Conservation (phyloP, 1,140 invertebrate species). For the Protaetia brevitarsis region DNA sequence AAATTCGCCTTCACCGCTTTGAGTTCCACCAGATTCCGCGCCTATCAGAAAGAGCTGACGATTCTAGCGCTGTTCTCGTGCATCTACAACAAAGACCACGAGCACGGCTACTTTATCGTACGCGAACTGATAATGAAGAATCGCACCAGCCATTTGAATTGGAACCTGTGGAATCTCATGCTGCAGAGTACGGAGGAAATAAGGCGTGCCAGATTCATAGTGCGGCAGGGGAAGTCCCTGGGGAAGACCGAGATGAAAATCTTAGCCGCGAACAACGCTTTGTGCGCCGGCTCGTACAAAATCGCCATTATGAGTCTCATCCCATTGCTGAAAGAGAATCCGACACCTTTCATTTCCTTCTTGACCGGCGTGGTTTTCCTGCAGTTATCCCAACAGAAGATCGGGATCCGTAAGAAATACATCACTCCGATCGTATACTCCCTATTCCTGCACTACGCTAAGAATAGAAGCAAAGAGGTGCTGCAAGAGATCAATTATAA, state of each 20-base stretch:
- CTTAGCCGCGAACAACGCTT: conserved; percentile 29
- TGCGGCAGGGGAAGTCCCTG: conserved; percentile 50
- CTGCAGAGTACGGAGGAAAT: conserved; percentile 72
- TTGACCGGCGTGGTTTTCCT: conserved; percentile 77
- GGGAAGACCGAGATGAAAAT: conserved; percentile 9
- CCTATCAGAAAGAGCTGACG: no score
- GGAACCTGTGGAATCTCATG: conserved; percentile 76
- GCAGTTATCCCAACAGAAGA: conserved; percentile 84
- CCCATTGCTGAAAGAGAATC: conserved; percentile 44
- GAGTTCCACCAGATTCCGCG: no score
- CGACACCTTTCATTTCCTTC: conserved; percentile 68
- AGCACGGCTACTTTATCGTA: conserved; percentile 67
- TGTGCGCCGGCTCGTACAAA: conserved; percentile 30
- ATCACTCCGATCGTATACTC: conserved; percentile 72
- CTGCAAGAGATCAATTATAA: conserved; percentile 88
- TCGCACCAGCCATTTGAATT: conserved; percentile 53
- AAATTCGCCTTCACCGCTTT: conserved; percentile 72
- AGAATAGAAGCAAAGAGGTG: conserved; percentile 69
- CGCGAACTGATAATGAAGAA: conserved; percentile 64
- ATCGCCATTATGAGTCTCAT: not conserved
- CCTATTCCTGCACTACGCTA: conserved; percentile 77
- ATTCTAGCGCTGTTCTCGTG: no score
- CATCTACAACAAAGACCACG: conserved; percentile 64
- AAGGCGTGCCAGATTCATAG: conserved; percentile 76
- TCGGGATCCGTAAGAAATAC: conserved; percentile 68